Conservation (phyloP, 2,888 invertebrate species). For the Lordiphosa fenestrarum region DNA sequence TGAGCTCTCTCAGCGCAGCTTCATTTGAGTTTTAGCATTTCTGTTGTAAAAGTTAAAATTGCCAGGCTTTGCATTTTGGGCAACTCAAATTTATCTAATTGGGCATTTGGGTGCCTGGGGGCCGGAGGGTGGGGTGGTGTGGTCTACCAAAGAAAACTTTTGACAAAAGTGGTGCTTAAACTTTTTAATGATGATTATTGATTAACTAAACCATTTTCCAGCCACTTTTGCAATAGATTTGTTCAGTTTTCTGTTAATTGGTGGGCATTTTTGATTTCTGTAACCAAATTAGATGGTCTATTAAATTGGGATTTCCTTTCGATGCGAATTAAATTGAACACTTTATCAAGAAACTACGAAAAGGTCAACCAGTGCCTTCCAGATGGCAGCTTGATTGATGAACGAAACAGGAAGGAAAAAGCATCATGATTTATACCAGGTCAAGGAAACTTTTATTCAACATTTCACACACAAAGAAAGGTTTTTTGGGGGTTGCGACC, state of each 20-base stretch:
- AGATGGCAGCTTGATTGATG: constrained; percentile 51
- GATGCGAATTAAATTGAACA: too few species aligned
- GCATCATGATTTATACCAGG: constrained; percentile 53
- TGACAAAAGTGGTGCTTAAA: constrained; percentile 25
- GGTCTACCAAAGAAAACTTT: constrained; percentile 9
- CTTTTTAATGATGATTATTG: constrained; percentile 56
- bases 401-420: constrained; percentile 36
- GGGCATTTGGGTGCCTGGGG: background rate
- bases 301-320: too few species aligned
- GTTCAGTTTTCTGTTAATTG: too few species aligned
- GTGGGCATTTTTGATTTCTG: too few species aligned
- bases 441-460: constrained; percentile 24
- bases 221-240: background rate
- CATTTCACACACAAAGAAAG: constrained; percentile 9
- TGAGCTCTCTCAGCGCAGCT: constrained; percentile 7
- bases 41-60: constrained; percentile 9
- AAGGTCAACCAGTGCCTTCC: constrained; percentile 20
- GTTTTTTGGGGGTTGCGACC: too few species aligned
- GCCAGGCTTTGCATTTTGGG: constrained; percentile 5
- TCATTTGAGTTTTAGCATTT: constrained; percentile 17
- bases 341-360: background rate
- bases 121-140: background rate
- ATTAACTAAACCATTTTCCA: constrained; percentile 25
- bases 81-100: constrained; percentile 30
- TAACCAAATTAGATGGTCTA: too few species aligned